Evolutionary conservation across 1,140 invertebrate genomes (phyloP), one percentile per base, ranked within the genome.

Genomic region (Psilanteris sp.): DNA sequence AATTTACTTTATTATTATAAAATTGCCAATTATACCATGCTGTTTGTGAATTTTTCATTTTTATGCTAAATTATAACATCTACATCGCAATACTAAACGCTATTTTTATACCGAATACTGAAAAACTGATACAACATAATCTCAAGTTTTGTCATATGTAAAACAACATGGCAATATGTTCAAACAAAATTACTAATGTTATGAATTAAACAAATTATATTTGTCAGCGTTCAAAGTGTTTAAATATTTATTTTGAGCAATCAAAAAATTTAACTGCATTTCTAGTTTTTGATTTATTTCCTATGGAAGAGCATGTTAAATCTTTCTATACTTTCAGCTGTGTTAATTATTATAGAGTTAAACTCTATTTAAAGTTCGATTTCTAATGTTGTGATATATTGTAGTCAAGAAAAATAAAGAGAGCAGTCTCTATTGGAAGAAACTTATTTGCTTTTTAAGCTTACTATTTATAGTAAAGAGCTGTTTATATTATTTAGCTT

Each of bases 361-460:
- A 82, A 81, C 77, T 83, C 76, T 81, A 83, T 74, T 74, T 83
- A 79, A 85, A 83, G 83, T 85, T 85, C 82, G 84, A 83, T 85
- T 79, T 83, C 76, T 83, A 81, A 81, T 83, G 78, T 84, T 84
- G 82, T 84, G 82, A 84, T 84, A 85, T 83, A 78, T 77, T 82
- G 81, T 82, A 85, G 78, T 71, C 10, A 7, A 44, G 37, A 31
- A 76, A 62, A 73, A 81, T 75, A 81, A 81, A 59, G n/a, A n/a
- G n/a, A n/a, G n/a, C n/a, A n/a, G n/a, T n/a, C n/a, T n/a, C n/a
- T n/a, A n/a, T n/a, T n/a, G n/a, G n/a, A n/a, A n/a, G n/a, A n/a
- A n/a, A n/a, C n/a, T n/a, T n/a, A n/a, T n/a, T n/a, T n/a, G n/a
- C n/a, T n/a, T n/a, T n/a, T n/a, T n/a, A n/a, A n/a, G n/a, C n/a